phyloP scores from a whole-genome alignment of 2,113 vertebrate species.

The Rhadina sibilatrix region DNA sequence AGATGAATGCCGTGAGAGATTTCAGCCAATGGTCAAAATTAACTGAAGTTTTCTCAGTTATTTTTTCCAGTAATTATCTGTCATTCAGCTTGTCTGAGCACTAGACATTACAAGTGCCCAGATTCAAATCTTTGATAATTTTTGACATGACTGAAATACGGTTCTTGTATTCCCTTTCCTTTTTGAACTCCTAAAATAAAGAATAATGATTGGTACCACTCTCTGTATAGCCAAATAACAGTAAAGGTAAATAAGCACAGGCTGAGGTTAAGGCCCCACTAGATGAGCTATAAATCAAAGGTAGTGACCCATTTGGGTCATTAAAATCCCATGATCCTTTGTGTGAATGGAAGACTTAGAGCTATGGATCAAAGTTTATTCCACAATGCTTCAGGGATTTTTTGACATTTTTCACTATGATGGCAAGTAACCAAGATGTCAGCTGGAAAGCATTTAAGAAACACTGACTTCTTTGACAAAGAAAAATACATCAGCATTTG shows the following conservation, averaged over 20 bases:
- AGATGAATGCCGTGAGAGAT: not conserved
- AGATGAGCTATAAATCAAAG: not conserved
- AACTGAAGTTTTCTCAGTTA: not conserved
- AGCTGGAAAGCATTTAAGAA: not conserved
- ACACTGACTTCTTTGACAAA: not conserved
- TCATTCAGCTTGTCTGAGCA: not conserved
- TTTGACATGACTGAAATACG: not conserved
- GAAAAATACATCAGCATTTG: not conserved
- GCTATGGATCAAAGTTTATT: not conserved
- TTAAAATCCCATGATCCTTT: slow-evolving; percentile 1
- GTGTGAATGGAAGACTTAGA: not conserved
- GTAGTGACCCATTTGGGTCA: not conserved
- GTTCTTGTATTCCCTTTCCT: not conserved
- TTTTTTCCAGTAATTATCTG: not conserved
- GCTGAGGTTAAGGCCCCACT: not conserved
- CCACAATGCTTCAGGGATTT: not conserved
- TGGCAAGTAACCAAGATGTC: not conserved
- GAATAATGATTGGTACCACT: not conserved
- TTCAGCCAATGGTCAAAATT: not conserved
- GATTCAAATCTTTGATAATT: not conserved
- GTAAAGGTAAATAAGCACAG: not conserved
- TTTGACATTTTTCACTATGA: slow-evolving; percentile 24
- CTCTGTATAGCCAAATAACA: not conserved
- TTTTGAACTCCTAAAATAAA: not conserved
- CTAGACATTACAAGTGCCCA: not conserved